Base-by-base conservation (phyloP, 1,140 invertebrate species). In the Magallana ariakensis region DNA sequence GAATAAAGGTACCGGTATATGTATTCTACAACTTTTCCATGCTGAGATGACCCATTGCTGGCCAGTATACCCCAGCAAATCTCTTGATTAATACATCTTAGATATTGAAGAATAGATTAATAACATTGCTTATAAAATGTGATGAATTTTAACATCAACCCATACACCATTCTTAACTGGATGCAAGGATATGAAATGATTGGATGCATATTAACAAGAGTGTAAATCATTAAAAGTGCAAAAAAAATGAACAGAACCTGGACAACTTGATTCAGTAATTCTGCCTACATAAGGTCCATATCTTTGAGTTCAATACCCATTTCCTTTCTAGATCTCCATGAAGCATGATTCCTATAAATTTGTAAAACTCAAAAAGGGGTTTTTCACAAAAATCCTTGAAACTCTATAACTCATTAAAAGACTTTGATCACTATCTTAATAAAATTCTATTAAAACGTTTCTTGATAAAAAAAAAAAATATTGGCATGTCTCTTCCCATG, bases 371-470 rank as follows among this genome's bases (percentile, higher is more conserved):
- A 75, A 19, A 75, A 26, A 13, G 33, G 33, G 33, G 33, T 9
- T 75, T n/a, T 26, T 2, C 66, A 9, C 58, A 60, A 60, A 16
- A 60, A 60, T 16, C 11, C 58, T 15, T 15, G 13, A 60, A 33
- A 33, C 22, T 11, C 15, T 19, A 33, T 13, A 75, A 75, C 66
- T 10, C 15, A 13, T 26, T 75, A 75, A 75, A 75, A 75, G 6
- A 16, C 58, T 62, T 62, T 62, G 58, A 62, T 62, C 66, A 8
- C 9, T 33, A 26, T 26, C 33, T 26, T 33, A 22, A 26, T 75
- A 75, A 75, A 75, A 75, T 46, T 26, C 22, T 26, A 19, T n/a
- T 75, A 75, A 75, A 75, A 75, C 66, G 10, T 22, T 33, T 26
- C 33, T 19, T 33, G 5, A 13, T 26, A 33, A 75, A 22, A 22